Evolutionary conservation across 2,888 invertebrate genomes (phyloP), one percentile per base, ranked within the genome.

Genomic region (Trichopria drosophilae): DNA sequence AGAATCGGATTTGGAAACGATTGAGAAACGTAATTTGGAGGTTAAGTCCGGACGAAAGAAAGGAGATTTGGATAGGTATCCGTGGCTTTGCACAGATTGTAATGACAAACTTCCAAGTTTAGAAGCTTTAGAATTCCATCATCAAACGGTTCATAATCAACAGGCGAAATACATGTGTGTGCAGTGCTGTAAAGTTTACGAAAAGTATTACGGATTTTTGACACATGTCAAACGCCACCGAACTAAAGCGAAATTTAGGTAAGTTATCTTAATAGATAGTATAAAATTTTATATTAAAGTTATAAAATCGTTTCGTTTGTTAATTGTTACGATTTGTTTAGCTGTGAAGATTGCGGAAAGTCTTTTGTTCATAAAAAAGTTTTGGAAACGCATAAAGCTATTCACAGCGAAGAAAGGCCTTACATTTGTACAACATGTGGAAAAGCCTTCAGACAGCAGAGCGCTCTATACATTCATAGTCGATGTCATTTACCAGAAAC

Each of bases 221-320:
- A 80, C 81, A 44, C 87, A 87, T 71, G 82, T 85, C 0, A 76
- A 80, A 55, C 78, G 81, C 36, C 87, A 87, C 68, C 79, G 82
- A 57, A 80, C 81, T 49, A 79, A 79, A 60, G 72, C 85, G 20
- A 81, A 82, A 77, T 85, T 79, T 69, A 45, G 74, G 78, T 81
- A 79, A 58, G 69, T 53, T 40, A 9, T 37, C 24, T 10, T 10
- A n/a, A 32, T 12, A 35, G 4, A 13, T 9, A 32, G n/a, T 4
- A 31, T 3, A 42, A 18, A n/a, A 44, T 23, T 16, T 7, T 9
- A 26, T 22, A 22, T 13, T 24, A 15, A 9, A 18, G 34, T 23
- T 31, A 31, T 12, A 12, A 10, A 12, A 40, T 13, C 7, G 28
- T 39, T 23, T 23, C 32, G 15, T 7, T 32, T 10, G 42, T 19